Conservation (phyloP, 2,888 invertebrate genomes). For the Lamproptera curius region DNA sequence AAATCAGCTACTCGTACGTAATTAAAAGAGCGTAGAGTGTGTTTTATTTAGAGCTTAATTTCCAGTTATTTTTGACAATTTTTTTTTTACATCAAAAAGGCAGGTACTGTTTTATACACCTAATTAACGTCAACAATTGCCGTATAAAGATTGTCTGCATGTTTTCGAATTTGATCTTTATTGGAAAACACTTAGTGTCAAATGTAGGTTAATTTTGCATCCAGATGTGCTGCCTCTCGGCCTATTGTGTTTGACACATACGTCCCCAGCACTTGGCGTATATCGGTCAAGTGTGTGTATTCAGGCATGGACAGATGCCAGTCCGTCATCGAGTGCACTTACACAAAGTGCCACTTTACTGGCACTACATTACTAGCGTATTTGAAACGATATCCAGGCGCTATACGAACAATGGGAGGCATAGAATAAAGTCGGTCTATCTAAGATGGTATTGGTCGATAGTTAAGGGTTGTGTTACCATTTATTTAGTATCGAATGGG, state of each 20-base stretch:
- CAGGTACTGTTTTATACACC: background rate
- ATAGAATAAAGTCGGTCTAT: too few species aligned
- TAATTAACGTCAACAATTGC: too few species aligned
- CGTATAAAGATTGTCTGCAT: too few species aligned
- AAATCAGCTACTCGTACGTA: too few species aligned
- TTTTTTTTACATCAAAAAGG: background rate
- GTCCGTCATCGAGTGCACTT: conserved; percentile 14
- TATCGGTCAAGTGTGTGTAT: conserved; percentile 18
- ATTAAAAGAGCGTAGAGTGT: too few species aligned
- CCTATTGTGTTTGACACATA: conserved; percentile 15
- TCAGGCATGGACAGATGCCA: conserved; percentile 12
- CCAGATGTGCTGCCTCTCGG: background rate
- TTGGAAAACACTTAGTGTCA: background rate
- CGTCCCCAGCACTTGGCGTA: conserved; percentile 4
- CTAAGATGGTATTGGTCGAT: too few species aligned
- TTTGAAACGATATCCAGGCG: conserved; percentile 1
- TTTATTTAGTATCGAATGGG: too few species aligned
- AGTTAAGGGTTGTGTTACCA: too few species aligned
- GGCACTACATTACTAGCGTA: background rate
- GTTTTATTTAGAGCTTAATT: background rate
- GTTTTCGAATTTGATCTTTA: background rate
- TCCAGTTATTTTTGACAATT: background rate
- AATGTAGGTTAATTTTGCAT: conserved; percentile 1
- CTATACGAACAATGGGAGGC: conserved; percentile 5
- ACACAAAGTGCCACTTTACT: conserved; percentile 6